Evolutionary conservation across 2,113 vertebrate species (phyloP).

Genomic region (Atrichornis clamosus): DNA sequence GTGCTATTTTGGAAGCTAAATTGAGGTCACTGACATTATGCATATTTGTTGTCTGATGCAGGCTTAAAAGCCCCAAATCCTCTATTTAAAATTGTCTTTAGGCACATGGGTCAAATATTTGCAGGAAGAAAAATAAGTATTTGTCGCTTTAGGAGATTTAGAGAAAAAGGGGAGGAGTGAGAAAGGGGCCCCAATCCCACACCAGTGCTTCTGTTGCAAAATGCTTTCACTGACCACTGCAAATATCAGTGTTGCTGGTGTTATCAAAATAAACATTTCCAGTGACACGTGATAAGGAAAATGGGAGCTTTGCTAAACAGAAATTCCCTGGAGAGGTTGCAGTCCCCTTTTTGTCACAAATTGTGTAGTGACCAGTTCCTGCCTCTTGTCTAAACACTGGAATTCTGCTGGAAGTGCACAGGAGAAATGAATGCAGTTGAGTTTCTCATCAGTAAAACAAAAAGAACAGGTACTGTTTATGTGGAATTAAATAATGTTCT

Average conservation of each 20-base stretch:
- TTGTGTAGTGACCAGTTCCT: neutral
- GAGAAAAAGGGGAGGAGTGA: neutral
- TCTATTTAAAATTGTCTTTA: constrained; percentile 23
- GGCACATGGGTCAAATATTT: constrained; percentile 32
- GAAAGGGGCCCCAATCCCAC: neutral
- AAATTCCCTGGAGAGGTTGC: neutral
- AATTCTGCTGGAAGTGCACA: neutral
- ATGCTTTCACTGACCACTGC: neutral
- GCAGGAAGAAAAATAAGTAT: constrained; percentile 9
- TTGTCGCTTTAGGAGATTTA: neutral
- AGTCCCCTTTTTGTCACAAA: neutral
- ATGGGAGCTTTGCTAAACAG: neutral
- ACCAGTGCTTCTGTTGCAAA: neutral
- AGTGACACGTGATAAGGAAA: neutral
- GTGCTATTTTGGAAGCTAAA: constrained; percentile 59
- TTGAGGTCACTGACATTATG: constrained; percentile 50
- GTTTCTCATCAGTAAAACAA: neutral
- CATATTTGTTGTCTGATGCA: constrained; percentile 62
- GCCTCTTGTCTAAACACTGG: neutral
- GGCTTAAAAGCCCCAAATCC: constrained; percentile 45
- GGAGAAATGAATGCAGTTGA: neutral
- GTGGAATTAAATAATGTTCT: neutral
- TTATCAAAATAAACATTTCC: neutral
- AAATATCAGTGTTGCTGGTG: neutral
- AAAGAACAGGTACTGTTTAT: neutral